phyloP scores from a whole-genome alignment of 2,113 vertebrate species.

The Donacobius atricapilla region DNA sequence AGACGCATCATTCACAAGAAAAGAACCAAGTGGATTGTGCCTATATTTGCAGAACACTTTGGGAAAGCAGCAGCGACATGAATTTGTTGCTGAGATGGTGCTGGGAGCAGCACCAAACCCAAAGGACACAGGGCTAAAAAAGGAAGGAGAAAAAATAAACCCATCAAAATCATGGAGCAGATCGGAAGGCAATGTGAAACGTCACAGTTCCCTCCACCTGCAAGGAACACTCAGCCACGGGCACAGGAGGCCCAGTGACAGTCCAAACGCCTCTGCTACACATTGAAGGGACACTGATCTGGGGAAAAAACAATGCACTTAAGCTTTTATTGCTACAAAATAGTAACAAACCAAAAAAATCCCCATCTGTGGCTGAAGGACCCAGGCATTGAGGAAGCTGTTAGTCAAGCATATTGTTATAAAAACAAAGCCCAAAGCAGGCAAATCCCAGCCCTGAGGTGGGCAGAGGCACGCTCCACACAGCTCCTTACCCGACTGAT shows the following conservation, averaged over 20 bases:
- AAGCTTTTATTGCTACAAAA: background rate
- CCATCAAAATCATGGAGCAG: background rate
- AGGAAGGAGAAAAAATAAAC: background rate
- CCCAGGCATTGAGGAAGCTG: background rate
- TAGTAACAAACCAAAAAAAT: background rate
- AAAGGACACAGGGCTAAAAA: background rate
- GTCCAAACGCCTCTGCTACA: background rate
- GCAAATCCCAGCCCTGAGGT: background rate
- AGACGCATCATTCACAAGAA: background rate
- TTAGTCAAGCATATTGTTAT: background rate
- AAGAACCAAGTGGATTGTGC: background rate
- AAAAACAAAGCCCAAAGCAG: background rate
- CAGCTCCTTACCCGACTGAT: constrained; percentile 80
- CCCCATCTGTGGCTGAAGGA: background rate
- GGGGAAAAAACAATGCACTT: background rate
- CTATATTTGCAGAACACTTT: background rate
- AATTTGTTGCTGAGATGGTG: background rate
- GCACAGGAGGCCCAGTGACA: background rate
- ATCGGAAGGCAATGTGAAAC: background rate
- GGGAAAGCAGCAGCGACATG: background rate
- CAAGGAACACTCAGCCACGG: background rate
- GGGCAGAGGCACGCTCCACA: background rate
- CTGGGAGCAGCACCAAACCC: background rate
- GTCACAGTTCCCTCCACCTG: background rate
- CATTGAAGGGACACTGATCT: background rate